Percentiles rank a stretch among this genome's conserved stretches.
Conservation (phyloP, 2,888 invertebrate species). For the Periphyllus acericola region DNA sequence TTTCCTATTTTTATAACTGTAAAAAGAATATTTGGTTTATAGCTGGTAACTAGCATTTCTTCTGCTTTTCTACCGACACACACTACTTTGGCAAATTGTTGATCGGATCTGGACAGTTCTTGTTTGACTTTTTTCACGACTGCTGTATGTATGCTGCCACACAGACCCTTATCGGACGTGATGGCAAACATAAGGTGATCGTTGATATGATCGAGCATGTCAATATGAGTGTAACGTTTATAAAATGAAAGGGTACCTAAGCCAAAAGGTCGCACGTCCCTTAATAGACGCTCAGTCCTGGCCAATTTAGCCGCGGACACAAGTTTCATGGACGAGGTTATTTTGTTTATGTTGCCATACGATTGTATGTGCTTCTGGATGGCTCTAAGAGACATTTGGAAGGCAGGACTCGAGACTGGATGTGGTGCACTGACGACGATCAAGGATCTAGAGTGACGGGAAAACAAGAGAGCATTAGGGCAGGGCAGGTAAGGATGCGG, state of each 20-base stretch:
- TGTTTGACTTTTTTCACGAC: conserved; percentile 21
- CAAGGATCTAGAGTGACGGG: conserved; percentile 18
- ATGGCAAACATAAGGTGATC: conserved; percentile 61
- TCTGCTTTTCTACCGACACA: conserved; percentile 19
- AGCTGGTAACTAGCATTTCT: background rate
- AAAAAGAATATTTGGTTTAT: conserved; percentile 22
- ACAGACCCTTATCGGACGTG: conserved; percentile 63
- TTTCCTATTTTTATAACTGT: conserved; percentile 62
- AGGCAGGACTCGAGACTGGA: background rate
- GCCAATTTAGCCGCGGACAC: conserved; percentile 61
- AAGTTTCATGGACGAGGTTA: conserved; percentile 63
- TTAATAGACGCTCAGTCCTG: conserved; percentile 15
- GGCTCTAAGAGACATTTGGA: conserved; percentile 52
- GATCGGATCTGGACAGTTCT: conserved; percentile 32
- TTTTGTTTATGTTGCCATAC: conserved; percentile 63
- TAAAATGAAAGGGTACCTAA: conserved; percentile 62
- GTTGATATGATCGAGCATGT: conserved; percentile 34
- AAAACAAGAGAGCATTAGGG: background rate
- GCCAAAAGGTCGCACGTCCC: conserved; percentile 61
- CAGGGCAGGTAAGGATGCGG: background rate
- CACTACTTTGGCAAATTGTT: conserved; percentile 8
- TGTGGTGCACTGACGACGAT: background rate
- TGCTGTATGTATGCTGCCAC: conserved; percentile 62
- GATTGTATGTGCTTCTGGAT: conserved; percentile 62
- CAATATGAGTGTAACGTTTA: conserved; percentile 18